Evolutionary conservation across 2,888 invertebrate genomes (phyloP).

Genomic region (Callosobruchus maculatus): DNA sequence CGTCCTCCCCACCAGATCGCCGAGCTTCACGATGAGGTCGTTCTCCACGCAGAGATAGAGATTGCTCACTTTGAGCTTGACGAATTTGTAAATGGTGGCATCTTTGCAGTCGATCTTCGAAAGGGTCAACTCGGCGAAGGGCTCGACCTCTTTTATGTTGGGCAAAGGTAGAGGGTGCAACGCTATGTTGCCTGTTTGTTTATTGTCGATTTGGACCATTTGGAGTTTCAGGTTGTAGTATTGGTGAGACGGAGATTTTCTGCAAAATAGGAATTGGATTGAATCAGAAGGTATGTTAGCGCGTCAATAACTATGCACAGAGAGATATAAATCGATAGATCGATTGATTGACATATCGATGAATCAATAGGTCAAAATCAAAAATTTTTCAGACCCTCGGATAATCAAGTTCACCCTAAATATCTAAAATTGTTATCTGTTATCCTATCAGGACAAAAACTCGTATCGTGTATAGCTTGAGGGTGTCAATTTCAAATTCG

Average conservation of each 20-base stretch:
- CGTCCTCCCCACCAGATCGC: slow-evolving; percentile 55
- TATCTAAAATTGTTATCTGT: no score
- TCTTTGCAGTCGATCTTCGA: slow-evolving; percentile 54
- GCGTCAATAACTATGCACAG: no score
- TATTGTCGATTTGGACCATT: slow-evolving; percentile 68
- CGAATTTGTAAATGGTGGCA: slow-evolving; percentile 56
- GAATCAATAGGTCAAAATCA: no score
- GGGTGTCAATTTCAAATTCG: no score
- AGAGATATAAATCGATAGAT: no score
- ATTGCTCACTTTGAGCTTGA: slow-evolving; percentile 64
- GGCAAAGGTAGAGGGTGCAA: slow-evolving; percentile 51
- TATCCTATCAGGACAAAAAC: no score
- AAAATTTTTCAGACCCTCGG: no score
- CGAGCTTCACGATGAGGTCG: slow-evolving; percentile 62
- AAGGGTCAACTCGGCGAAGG: slow-evolving; percentile 59
- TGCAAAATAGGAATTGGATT: no score
- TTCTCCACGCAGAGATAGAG: slow-evolving; percentile 67
- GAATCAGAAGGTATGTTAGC: no score
- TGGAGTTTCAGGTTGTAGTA: slow-evolving; percentile 68
- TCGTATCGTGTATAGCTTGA: no score
- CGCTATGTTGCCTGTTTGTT: slow-evolving; percentile 38
- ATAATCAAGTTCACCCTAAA: no score
- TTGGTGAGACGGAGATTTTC: slow-evolving; percentile 66
- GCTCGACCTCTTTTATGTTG: slow-evolving; percentile 54
- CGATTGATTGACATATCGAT: no score